These are phyloP conservation scores for Ennomos quercinarius DNA, from an alignment of 2,888 invertebrate species.

Conservation along the genomic window DNA sequence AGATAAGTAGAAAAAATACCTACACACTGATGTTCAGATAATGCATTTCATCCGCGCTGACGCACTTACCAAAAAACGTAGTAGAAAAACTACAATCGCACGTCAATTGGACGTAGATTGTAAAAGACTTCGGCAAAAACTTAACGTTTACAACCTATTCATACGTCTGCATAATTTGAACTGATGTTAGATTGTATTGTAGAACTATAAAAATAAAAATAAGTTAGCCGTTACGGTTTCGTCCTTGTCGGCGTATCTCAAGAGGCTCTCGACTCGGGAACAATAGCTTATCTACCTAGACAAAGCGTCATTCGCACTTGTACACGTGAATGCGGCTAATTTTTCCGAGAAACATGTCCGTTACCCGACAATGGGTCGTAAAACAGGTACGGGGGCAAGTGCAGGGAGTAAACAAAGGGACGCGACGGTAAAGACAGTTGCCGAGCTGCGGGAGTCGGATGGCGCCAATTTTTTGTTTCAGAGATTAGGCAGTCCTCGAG, in stretches of 20 bases:
- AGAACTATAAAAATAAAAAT: constrained; percentile 40
- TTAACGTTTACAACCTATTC: constrained; percentile 14
- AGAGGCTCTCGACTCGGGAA: constrained; percentile 48
- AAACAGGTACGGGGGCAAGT: constrained; percentile 74
- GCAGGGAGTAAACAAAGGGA: constrained; percentile 63
- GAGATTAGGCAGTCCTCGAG: constrained; percentile 64
- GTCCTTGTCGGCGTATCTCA: constrained; percentile 47
- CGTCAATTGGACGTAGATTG: constrained; percentile 16
- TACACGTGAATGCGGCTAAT: constrained; percentile 66
- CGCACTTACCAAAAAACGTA: constrained; percentile 19
- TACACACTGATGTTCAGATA: constrained; percentile 24
- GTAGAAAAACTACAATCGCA: constrained; percentile 20
- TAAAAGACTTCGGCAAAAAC: constrained; percentile 3
- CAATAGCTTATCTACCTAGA: constrained; percentile 51
- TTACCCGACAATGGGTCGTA: constrained; percentile 53
- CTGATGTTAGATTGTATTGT: constrained; percentile 36
- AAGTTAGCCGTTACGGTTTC: constrained; percentile 32
- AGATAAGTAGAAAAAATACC: constrained; percentile 44
- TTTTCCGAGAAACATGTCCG: constrained; percentile 57
- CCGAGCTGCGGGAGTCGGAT: constrained; percentile 60
- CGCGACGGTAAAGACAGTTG: constrained; percentile 63
- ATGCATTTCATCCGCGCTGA: constrained; percentile 30
- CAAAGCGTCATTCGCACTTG: constrained; percentile 45
- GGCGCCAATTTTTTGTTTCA: constrained; percentile 79
- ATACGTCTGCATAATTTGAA: constrained; percentile 10